A percentile compares a stretch with the other conserved stretches of the same genome.
phyloP scores from a whole-genome alignment of 2,888 invertebrate species.

The Rotaria sp. region DNA sequence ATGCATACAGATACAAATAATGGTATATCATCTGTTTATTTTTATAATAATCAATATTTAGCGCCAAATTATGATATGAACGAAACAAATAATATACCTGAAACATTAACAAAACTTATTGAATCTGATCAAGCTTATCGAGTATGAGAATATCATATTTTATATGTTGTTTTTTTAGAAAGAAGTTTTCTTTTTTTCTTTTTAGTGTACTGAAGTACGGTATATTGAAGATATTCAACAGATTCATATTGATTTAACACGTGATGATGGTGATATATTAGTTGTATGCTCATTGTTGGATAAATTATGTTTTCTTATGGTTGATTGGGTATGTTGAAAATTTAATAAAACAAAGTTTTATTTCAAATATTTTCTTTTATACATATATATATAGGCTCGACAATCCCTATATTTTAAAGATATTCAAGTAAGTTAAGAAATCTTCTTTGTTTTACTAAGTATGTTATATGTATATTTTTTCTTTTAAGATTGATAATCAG shows the following conservation, averaged over 20 bases:
- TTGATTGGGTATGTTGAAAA: conserved; percentile 32
- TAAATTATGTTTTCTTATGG: conserved; percentile 41
- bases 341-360: background rate
- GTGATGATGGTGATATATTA: conserved; percentile 31
- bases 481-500: conserved; percentile 85
- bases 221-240: conserved; percentile 35
- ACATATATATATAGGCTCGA: conserved; percentile 12
- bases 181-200: background rate
- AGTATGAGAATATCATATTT: background rate
- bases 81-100: conserved; percentile 25
- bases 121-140: conserved; percentile 34
- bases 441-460: no score
- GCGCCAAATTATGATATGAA: background rate
- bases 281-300: conserved; percentile 34
- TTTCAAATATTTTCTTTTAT: background rate
- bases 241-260: conserved; percentile 34
- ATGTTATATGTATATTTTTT: no score
- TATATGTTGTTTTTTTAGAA: no score
- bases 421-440: background rate
- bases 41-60: conserved; percentile 32
- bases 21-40: conserved; percentile 28
- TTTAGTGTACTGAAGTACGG: conserved; percentile 34
- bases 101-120: conserved; percentile 32
- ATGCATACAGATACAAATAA: background rate
- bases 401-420: conserved; percentile 40